Base-by-base conservation (phyloP, 2,797 vertebrate genomes). In the Anguilla obscura region DNA sequence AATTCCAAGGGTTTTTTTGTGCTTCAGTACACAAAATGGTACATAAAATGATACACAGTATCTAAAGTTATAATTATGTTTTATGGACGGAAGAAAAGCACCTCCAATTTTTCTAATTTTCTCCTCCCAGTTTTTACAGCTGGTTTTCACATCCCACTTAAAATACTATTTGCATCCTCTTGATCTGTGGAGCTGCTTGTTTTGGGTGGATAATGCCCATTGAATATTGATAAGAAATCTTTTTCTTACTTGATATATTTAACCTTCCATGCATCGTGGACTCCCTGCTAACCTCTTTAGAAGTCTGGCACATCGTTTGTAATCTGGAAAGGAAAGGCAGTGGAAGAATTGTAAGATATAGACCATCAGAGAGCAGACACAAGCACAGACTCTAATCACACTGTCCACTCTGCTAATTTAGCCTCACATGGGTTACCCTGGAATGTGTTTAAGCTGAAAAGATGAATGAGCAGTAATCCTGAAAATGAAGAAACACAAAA, bases 261-360 rank as follows among this genome's bases (percentile, higher is more conserved):
- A 97, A 93, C 97, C 96, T 91, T 98, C 96, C 36, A 93, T 93
- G 91, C 98, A 99, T 91, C 96, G 92, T 2, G 97, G 97, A 93
- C 97, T 99, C 92, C 96, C 96, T 71, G 98, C 98, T 93, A 99
- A 92, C 87, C 97, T 96, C 79, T 93, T 98, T 88, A 99, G 97
- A 90, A 99, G 97, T 92, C 96, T 96, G 92, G 98, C 98, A 92
- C 98, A 99, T 94, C 98, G 93, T 94, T 96, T 98, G 92, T 97
- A 99, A 95, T 97, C 98, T 99, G 93, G 74, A 89, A 88, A 33
- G 85, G 14, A 82, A 79, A 58, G 79, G 84, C 1, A 85, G n/a
- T 80, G 84, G n/a, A 40, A 84, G 36, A 18, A 86, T 74, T 48
- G 50, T 1, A 86, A 36, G 5, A 30, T 21, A 86, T 74, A 60